phyloP scores from a whole-genome alignment of 1,140 invertebrate species.

The Drosophila ercepeae region DNA sequence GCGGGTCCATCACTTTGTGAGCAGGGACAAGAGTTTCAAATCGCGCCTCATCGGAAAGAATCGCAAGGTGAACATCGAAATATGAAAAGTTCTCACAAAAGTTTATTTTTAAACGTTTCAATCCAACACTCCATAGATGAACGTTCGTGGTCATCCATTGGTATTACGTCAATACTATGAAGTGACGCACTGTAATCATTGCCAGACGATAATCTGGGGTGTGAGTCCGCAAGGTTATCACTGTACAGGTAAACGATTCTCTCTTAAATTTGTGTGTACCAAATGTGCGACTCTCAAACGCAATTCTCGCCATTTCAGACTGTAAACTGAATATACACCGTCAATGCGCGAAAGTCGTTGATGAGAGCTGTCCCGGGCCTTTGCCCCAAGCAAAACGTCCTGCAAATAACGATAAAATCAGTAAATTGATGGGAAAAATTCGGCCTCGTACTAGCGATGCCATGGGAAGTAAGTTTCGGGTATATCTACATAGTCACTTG shows the following conservation, averaged over 20 bases:
- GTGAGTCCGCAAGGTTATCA: conserved; percentile 97
- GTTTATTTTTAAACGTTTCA: neutral
- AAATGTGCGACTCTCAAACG: neutral
- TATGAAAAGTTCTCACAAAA: neutral
- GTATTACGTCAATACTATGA: conserved; percentile 94
- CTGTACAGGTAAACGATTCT: conserved; percentile 86
- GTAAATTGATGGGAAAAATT: conserved; percentile 91
- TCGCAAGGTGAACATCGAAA: conserved; percentile 85
- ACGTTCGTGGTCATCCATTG: conserved; percentile 95
- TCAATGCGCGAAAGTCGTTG: conserved; percentile 91
- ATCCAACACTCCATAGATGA: conserved; percentile 85
- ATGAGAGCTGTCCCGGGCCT: conserved; percentile 93
- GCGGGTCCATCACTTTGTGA: conserved; percentile 89
- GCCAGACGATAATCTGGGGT: conserved; percentile 96
- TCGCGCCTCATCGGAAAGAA: conserved; percentile 89
- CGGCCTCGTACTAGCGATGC: conserved; percentile 85
- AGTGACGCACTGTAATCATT: conserved; percentile 96
- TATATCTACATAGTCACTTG: neutral
- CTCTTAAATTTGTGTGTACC: neutral
- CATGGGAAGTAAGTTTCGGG: conserved; percentile 84
- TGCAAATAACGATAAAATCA: conserved; percentile 87
- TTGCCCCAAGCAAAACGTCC: conserved; percentile 87
- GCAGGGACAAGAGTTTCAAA: conserved; percentile 92
- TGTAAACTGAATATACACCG: conserved; percentile 96
- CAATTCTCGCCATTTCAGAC: conserved; percentile 85